Evolutionary conservation across 2,797 vertebrate genomes (phyloP).

Genomic region (Gymnodraco acuticeps): DNA sequence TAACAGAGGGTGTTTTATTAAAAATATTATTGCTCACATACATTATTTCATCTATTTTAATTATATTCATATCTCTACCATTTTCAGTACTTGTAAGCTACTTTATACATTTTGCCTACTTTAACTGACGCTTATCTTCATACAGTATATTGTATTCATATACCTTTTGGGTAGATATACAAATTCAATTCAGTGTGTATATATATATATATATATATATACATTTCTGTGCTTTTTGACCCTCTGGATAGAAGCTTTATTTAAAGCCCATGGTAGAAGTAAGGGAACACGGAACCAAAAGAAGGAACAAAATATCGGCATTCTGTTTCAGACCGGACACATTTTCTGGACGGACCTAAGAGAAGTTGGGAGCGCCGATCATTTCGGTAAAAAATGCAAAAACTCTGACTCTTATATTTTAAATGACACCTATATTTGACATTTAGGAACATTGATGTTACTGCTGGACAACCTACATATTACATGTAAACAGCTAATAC

Average conservation of each 20-base stretch:
- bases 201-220: no score
- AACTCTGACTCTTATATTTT: not conserved
- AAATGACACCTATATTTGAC: not conserved
- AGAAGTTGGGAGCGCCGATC: not conserved
- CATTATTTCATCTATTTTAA: not conserved
- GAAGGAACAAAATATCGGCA: not conserved
- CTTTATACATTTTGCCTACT: not conserved
- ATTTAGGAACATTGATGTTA: rapidly evolving
- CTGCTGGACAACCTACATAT: rapidly evolving
- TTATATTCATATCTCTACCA: not conserved
- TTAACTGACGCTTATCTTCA: not conserved
- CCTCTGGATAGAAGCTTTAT: not conserved
- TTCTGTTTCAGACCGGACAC: slow-evolving; percentile 40
- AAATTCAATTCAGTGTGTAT: not conserved
- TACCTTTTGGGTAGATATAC: no score
- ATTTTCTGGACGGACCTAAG: slow-evolving; percentile 35
- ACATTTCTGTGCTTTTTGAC: no score
- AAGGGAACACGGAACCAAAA: not conserved
- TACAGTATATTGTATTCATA: not conserved
- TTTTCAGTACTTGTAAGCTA: not conserved
- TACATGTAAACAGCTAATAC: rapidly evolving
- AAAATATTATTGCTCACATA: not conserved
- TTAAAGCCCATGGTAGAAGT: not conserved
- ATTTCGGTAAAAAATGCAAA: slow-evolving; percentile 31
- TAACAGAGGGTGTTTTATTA: not conserved